Evolutionary conservation across 1,140 invertebrate species (phyloP), one percentile per base, ranked within the genome.

Genomic region (Euura lappo): DNA sequence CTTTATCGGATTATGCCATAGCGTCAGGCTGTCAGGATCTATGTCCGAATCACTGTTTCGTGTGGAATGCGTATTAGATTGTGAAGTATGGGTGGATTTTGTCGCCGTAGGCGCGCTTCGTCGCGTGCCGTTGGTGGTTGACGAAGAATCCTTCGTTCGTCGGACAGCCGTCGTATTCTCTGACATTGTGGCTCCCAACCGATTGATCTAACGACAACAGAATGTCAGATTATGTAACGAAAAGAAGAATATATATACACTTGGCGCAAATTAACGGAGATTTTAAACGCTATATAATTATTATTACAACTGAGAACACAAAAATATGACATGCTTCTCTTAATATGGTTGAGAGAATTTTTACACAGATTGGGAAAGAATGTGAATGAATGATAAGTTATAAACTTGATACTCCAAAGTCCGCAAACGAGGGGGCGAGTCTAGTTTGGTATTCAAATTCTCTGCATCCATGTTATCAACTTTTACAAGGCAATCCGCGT

Each of bases 1-100:
- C 74, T 89, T 91, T 68, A 98, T 81, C 44, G 97, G 97, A 81
- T 91, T 91, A 80, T 93, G 91, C 96, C 96, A 98, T 72, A 99
- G 83, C 46, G 97, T 95, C 76, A 98, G 85, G 79, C 91, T 91
- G 81, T 90, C 89, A 10, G 90, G 82, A 79, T 92, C 91, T 76
- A 86, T 79, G 67, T 79, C 73, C 65, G 60, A 44, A 13, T 70
- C 69, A 44, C 45, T 45, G 45, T 1, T 70, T 10, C 8, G 42
- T 4, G 75, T 78, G 79, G 13, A 68, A 68, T 42, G 13, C 44
- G 42, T 13, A 68, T 68, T 8, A 4, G 66, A 68, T 68, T 68
- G 66, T 28, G 66, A 68, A 42, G 44, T 68, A 28, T 68, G 66
- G 28, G 66, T 13, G 13, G 66, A 42, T 28, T 28, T 44, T 65